Base-by-base conservation (phyloP, 64 coral and sea anemone genomes). In the Montipora efflorescens region DNA sequence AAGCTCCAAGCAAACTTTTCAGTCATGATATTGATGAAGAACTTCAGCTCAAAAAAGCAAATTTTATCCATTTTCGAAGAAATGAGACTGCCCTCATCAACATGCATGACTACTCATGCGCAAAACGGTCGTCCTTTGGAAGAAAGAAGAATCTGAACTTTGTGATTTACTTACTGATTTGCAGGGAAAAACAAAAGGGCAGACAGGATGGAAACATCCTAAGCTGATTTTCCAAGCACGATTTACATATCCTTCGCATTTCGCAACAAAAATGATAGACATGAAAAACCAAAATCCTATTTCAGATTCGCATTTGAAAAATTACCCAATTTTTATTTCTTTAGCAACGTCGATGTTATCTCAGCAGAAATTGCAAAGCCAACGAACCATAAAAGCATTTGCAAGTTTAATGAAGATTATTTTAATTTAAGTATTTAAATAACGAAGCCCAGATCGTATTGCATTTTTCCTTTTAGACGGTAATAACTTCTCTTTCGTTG, bases 371-470 rank as follows among this genome's bases (percentile, higher is more conserved):
- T 71, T 72, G 7, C 82, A 48, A 49, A 51, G 2, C 19, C n/a
- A 86, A 48, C 71, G 66, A 86, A 18, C 82, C 82, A 86, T 51
- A 72, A 50, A 71, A 1, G 15, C 9, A 86, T 64, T 64, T 48
- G 12, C 5, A 68, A 84, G 22, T 67, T 48, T 13, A 71, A 86
- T 86, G 44, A 86, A 57, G 36, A 57, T 6, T 5, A 57, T 6
- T 57, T 57, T 11, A 57, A 57, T 8, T 57, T 0, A 57, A 57
- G 53, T 8, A 57, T 11, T 57, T 8, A 57, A 57, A 57, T 57
- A 6, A 57, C 7, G 53, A 57, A 57, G 11, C 11, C 11, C 53
- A 57, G 1, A 11, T 57, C 11, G 6, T 57, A 11, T 11, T 57
- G 6, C 53, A 57, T 57, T 57, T 57, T 57, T 11, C 53, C 53